Percentiles rank a stretch among this genome's conserved stretches.
These are phyloP conservation scores for Torymus aiolomorphi DNA, from an alignment of 2,888 invertebrate genomes.

Conservation along the genomic window DNA sequence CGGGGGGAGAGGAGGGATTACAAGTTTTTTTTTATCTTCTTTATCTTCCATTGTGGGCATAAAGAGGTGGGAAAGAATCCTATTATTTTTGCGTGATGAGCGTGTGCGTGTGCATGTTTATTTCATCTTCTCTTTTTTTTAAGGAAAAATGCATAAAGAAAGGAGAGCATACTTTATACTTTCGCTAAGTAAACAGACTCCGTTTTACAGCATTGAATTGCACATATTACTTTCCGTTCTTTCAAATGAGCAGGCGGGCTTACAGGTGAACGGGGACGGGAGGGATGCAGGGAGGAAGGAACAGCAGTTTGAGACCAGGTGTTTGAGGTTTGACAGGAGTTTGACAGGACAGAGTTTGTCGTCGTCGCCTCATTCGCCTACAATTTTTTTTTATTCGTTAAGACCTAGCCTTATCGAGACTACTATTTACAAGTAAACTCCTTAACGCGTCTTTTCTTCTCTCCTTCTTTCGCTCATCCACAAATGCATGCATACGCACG, in stretches of 20 bases:
- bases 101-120: slow-evolving; percentile 52
- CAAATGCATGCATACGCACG: slow-evolving; percentile 55
- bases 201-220: neutral
- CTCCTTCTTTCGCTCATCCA: slow-evolving; percentile 27
- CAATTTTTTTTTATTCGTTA: slow-evolving; percentile 52
- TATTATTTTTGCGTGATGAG: slow-evolving; percentile 39
- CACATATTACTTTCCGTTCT: slow-evolving; percentile 33
- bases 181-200: slow-evolving; percentile 23
- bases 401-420: slow-evolving; percentile 56
- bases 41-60: too few species aligned
- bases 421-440: slow-evolving; percentile 60
- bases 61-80: slow-evolving; percentile 23
- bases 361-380: slow-evolving; percentile 53
- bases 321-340: slow-evolving; percentile 42
- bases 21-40: slow-evolving; percentile 10
- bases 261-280: slow-evolving; percentile 25
- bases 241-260: slow-evolving; percentile 17
- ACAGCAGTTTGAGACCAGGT: neutral
- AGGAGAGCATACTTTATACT: slow-evolving; percentile 21
- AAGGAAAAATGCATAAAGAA: slow-evolving; percentile 46
- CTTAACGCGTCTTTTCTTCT: slow-evolving; percentile 51
- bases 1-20: slow-evolving; percentile 18
- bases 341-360: slow-evolving; percentile 46
- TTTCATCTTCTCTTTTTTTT: neutral
- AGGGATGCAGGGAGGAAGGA: neutral